These are phyloP conservation scores for Cepaea nemoralis DNA, from an alignment of 1,140 invertebrate genomes.

Conservation along the genomic window DNA sequence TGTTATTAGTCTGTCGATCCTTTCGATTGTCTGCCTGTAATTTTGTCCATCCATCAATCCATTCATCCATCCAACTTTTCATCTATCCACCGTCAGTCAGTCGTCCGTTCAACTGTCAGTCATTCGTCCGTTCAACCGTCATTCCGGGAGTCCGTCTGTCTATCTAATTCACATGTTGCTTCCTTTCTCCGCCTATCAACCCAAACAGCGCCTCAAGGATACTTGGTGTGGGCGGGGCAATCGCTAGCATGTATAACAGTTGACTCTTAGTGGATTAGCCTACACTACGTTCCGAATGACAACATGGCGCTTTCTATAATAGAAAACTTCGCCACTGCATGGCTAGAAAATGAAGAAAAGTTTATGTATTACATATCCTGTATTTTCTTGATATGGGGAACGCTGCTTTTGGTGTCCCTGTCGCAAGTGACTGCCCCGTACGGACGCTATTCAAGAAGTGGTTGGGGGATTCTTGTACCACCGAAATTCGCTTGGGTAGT, in stretches of 20 bases:
- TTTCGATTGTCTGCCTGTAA: too few relatives aligned
- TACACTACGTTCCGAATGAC: neutral
- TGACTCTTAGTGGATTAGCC: neutral
- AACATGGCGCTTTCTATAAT: constrained; percentile 14
- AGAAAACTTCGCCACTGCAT: neutral
- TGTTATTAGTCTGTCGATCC: too few relatives aligned
- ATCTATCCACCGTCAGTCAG: too few relatives aligned
- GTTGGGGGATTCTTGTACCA: constrained; percentile 55
- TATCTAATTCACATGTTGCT: too few relatives aligned
- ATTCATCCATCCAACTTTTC: too few relatives aligned
- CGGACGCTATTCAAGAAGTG: constrained; percentile 58
- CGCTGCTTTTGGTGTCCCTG: constrained; percentile 46
- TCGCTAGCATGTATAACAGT: neutral
- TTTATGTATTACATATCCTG: constrained; percentile 51
- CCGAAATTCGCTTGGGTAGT: constrained; percentile 64
- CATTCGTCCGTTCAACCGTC: too few relatives aligned
- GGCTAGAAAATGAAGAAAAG: constrained; percentile 43
- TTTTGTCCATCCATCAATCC: too few relatives aligned
- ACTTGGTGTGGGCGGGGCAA: neutral
- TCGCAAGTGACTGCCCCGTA: constrained; percentile 56
- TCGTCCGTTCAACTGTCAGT: too few relatives aligned
- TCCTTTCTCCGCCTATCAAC: too few relatives aligned
- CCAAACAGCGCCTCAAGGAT: neutral
- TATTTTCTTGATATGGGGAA: constrained; percentile 47
- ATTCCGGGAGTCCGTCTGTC: too few relatives aligned